Percentiles rank a stretch among this genome's conserved stretches.
Conservation (phyloP, 2,888 invertebrate species). For the Adelphocoris suturalis region DNA sequence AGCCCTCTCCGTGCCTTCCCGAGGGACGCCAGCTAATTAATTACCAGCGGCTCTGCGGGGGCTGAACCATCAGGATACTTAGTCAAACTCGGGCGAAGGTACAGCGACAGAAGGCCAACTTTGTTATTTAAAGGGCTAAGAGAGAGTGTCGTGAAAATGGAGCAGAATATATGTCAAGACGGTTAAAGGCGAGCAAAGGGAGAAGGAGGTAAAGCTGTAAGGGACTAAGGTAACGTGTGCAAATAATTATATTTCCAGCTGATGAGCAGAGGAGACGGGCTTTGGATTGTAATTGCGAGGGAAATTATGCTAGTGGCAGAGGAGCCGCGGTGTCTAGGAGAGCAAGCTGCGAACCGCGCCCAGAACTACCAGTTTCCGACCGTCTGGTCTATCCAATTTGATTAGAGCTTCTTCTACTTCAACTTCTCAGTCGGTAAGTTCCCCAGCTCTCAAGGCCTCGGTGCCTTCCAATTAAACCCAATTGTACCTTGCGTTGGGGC, state of each 20-base stretch:
- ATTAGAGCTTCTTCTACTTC: slow-evolving; percentile 10
- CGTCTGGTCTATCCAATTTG: slow-evolving; percentile 19
- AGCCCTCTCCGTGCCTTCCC: neutral
- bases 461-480: neutral
- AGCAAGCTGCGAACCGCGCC: neutral
- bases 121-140: slow-evolving; percentile 8
- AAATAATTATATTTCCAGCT: slow-evolving; percentile 34
- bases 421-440: slow-evolving; percentile 19
- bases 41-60: neutral
- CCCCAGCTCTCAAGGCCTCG: neutral
- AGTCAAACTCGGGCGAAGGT: neutral
- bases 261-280: neutral
- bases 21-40: slow-evolving; percentile 12
- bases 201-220: neutral
- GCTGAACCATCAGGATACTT: slow-evolving; percentile 11
- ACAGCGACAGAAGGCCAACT: slow-evolving; percentile 5
- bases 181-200: neutral
- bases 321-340: neutral
- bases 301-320: slow-evolving; percentile 20
- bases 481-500: neutral
- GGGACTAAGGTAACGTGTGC: slow-evolving; percentile 12
- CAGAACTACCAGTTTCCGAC: neutral
- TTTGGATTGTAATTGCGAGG: slow-evolving; percentile 20
- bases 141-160: neutral
- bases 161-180: slow-evolving; percentile 23